Evolutionary conservation across 2,797 vertebrate species (phyloP), one percentile per base, ranked within the genome.

Genomic region (Lithobates pipiens): DNA sequence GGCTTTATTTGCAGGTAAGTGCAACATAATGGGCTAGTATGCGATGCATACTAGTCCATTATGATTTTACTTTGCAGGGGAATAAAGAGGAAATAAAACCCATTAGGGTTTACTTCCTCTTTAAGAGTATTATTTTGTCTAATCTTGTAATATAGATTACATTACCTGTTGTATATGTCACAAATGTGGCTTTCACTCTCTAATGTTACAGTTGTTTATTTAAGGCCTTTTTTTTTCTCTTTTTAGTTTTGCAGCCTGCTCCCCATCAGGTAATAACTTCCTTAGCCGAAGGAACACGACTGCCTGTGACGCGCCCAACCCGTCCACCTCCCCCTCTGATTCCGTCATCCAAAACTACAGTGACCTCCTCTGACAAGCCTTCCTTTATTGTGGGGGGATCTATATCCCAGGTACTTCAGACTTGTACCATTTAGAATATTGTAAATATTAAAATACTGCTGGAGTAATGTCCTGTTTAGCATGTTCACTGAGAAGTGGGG

Each of bases 331-430:
- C 98, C 67, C 98, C 98, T 0, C 98, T 99, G 92, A 99, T 99
- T 93, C 98, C 98, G 54, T 99, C 98, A 68, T 97, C 97, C 90
- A 99, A 99, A 93, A 94, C 92, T 18, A 92, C 92, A 5, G 90
- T 91, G 10, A 36, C 70, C 82, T 96, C 97, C 83, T 95, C 97
- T 8, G 98, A 99, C 93, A 99, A 99, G 90, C 98, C 98, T 18
- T 97, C 98, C 67, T 99, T 99, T 92, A 98, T 99, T 90, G 97
- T 98, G 90, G 98, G 98, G 84, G 97, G 98, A 88, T 99, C 98
- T 46, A 99, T 99, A 89, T 99, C 98, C 89, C 98, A 98, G 96
- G 98, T 99, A 93, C 29, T 57, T 46, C 27, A 29, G 65, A 10
- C 9, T 15, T 13, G 11, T 25, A 50, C 73, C 13, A 0, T 61